These are phyloP conservation scores for Drosophila rufa DNA, from an alignment of 1,140 invertebrate species.

Conservation along the genomic window DNA sequence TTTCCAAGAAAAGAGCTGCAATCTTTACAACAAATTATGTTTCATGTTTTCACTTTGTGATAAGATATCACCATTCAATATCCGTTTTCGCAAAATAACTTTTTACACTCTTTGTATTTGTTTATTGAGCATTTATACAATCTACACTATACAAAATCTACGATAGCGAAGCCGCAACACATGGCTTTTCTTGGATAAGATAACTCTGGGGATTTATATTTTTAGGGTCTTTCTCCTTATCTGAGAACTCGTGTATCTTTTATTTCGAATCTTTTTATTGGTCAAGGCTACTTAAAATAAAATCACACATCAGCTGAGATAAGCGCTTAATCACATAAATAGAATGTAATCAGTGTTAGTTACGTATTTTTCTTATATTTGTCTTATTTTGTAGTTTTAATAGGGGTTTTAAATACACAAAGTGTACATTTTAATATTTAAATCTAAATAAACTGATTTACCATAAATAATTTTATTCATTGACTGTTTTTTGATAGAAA, in stretches of 20 bases:
- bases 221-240: neutral
- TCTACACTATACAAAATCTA: neutral
- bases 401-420: neutral
- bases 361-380: neutral
- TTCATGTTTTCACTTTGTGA: neutral
- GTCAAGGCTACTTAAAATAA: neutral
- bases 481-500: no score
- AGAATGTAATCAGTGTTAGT: neutral
- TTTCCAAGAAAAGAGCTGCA: neutral
- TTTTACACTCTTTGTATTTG: neutral
- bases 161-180: neutral
- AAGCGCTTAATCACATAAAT: neutral
- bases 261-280: neutral
- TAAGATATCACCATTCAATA: neutral
- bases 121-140: neutral
- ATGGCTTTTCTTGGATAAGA: constrained; percentile 3
- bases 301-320: neutral
- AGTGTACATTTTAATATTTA: neutral
- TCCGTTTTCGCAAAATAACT: neutral
- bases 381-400: neutral
- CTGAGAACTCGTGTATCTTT: neutral
- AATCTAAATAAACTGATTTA: neutral
- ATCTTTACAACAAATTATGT: neutral
- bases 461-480: no score
- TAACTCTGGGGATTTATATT: neutral